Evolutionary conservation across 2,888 invertebrate species (phyloP), one percentile per base, ranked within the genome.

Genomic region (Crocallis elinguaria): DNA sequence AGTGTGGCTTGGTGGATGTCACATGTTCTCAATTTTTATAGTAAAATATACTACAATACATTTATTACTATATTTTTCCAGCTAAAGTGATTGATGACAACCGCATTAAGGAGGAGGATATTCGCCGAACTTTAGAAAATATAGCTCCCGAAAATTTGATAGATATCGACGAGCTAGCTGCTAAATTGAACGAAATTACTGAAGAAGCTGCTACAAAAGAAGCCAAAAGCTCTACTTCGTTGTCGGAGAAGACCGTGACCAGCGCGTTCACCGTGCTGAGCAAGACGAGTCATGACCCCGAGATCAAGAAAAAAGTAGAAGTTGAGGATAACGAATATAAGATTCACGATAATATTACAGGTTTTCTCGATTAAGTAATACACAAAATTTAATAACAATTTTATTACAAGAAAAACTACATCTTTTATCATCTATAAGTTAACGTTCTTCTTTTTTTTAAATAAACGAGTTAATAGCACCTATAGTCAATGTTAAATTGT

Each of bases 81-180:
- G 75, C 70, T 4, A 66, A 75, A 12, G 67, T 62, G 9, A 64
- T 62, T 8, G 64, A 69, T 12, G 59, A 71, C 13, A 64, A 67
- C 3, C 49, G 59, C 4, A 51, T 57, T 3, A 54, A 73, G 42
- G 75, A 77, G 36, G 66, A 73, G 14, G 66, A 75, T 14, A 67
- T 77, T 1, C 64, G 69, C 5, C 70, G 56, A 32, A 68, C 69
- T 7, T 65, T 79, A 1, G 59, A 67, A 13, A 72, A 69, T 39
- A 44, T 71, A 0, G 71, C 77, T 13, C 55, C 69, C 0, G 60
- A 67, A 16, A 64, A 69, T 1, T 54, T 72, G 1, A 55, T 72
- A 6, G 67, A 73, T 35, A 59, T 69, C 0, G 72, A 74, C 1
- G 73, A 74, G 14, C 57, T 77, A 29, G 61, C 72, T 14, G 44